These are phyloP conservation scores for Toxotes jaculatrix DNA, from an alignment of 2,113 vertebrate species.

Conservation along the genomic window DNA sequence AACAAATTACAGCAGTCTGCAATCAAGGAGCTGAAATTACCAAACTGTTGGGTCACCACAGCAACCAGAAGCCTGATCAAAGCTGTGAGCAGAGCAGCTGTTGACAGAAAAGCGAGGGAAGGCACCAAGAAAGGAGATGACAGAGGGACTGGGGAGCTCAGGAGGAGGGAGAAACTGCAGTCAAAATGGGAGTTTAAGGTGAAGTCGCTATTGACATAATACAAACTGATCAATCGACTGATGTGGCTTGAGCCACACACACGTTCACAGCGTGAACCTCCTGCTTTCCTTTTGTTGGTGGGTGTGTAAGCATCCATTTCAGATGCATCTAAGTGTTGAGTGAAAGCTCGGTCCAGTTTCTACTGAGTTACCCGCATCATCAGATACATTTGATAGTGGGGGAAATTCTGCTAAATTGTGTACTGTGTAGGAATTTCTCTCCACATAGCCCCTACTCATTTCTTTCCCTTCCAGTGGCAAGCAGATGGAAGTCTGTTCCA, in stretches of 20 bases:
- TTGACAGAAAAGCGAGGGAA: constrained; percentile 33
- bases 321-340: neutral
- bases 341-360: constrained; percentile 27
- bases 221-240: constrained; percentile 27
- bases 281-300: neutral
- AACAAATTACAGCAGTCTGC: constrained; percentile 78
- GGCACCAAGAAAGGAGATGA: neutral
- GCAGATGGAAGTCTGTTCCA: constrained; percentile 76
- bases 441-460: constrained; percentile 31
- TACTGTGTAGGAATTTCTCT: constrained; percentile 52
- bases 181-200: constrained; percentile 17
- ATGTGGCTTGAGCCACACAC: constrained; percentile 16
- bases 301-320: neutral
- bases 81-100: constrained; percentile 53
- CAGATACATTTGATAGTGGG: constrained; percentile 63
- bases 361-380: constrained; percentile 37
- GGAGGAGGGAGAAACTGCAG: constrained; percentile 11
- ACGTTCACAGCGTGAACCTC: neutral
- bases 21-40: constrained; percentile 84
- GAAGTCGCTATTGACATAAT: neutral
- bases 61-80: constrained; percentile 74
- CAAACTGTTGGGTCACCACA: constrained; percentile 78
- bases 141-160: neutral
- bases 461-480: constrained; percentile 67
- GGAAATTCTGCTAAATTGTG: constrained; percentile 51